These are phyloP conservation scores for Monochamus saltuarius DNA, from an alignment of 1,140 invertebrate species.

Conservation along the genomic window DNA sequence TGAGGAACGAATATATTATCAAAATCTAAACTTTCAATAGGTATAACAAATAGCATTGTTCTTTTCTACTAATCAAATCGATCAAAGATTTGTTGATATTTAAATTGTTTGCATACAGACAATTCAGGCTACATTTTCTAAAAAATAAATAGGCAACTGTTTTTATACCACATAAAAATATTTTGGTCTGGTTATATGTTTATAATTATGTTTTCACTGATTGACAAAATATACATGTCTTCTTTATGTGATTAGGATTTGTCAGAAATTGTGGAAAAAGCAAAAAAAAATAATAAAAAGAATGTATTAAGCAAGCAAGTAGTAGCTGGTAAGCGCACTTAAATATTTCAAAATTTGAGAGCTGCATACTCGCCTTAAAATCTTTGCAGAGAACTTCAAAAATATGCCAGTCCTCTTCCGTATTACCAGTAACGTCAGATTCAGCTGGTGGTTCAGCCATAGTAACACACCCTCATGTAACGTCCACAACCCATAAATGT, in stretches of 20 bases:
- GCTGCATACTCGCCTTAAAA: constrained; percentile 9
- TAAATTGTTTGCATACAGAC: no score
- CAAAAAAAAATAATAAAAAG: not conserved
- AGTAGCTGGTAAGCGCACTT: no score
- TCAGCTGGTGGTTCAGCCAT: constrained; percentile 20
- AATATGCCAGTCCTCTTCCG: constrained; percentile 66
- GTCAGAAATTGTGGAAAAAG: not conserved
- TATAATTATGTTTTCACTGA: not conserved
- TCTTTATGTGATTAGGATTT: not conserved
- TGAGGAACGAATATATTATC: no score
- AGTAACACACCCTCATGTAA: not conserved
- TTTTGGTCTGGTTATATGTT: no score
- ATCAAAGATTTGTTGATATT: no score
- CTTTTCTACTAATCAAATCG: no score
- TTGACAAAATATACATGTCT: not conserved
- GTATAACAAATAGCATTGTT: no score
- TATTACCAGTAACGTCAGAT: constrained; percentile 50
- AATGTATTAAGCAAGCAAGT: not conserved
- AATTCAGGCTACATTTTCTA: no score
- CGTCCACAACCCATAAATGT: not conserved
- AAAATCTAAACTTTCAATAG: no score
- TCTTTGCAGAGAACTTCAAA: constrained; percentile 62
- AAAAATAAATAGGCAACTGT: no score
- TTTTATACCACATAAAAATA: no score
- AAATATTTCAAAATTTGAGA: not conserved